Evolutionary conservation across 2,113 vertebrate species (phyloP), one percentile per base, ranked within the genome.

Genomic region (Corvus moneduloides): DNA sequence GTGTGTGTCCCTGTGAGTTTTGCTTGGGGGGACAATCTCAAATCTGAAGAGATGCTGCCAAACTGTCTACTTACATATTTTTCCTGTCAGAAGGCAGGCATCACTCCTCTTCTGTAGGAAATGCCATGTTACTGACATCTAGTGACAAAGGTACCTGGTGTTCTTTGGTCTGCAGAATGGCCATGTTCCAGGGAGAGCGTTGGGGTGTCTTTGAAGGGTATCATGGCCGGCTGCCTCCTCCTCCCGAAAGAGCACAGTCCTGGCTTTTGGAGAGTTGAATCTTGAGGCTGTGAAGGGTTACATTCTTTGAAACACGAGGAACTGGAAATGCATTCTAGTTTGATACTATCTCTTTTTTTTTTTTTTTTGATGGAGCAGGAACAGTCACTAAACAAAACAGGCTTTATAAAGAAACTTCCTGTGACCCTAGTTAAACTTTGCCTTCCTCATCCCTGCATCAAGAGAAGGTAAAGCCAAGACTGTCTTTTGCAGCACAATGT

Each of bases 51-150:
- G 68, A 86, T 84, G 61, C 82, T 86, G 52, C 64, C 68, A 22
- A 86, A 63, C 35, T 96, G 84, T 78, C 35, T 58, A 1, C 52
- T 94, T 80, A 61, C 92, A 81, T 96, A 88, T 96, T 95, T 96
- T 96, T 37, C 41, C 76, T 93, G 82, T 95, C 88, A 86, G 85
- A 80, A 82, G 41, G 7, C 18, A 89, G 49, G 20, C 63, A 95
- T 95, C 48, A 6, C 17, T 89, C 33, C 15, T 90, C 7, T 48
- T 83, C 51, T 67, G 43, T 74, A 37, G 55, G 39, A 76, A 92
- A 44, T 80, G 68, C 84, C 79, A 55, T 90, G 43, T 90, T 95
- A 64, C 72, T 96, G 96, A 96, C 94, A 96, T 94, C 91, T 96
- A 94, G 85, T 95, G 93, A 94, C 92, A 94, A 10, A 80, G 90